phyloP scores from a whole-genome alignment of 2,797 vertebrate genomes.

The Pangasius krempfi region DNA sequence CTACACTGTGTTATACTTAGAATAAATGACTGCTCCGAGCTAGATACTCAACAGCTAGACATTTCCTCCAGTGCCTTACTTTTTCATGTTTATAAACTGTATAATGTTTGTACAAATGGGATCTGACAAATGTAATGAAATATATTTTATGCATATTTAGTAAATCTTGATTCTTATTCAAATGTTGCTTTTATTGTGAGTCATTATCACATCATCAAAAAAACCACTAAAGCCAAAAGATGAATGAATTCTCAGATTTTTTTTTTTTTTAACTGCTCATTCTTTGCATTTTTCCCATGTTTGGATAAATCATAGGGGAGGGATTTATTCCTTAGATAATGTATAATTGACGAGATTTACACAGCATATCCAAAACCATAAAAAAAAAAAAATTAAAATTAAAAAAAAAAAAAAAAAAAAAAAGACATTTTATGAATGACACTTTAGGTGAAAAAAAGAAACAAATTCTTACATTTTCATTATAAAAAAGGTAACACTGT shows the following conservation, averaged over 20 bases:
- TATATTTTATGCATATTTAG: slow-evolving; percentile 47
- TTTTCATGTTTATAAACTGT: slow-evolving; percentile 21
- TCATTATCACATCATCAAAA: neutral
- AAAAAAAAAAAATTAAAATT: too few relatives aligned
- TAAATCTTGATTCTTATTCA: slow-evolving; percentile 16
- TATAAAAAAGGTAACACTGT: slow-evolving; percentile 39
- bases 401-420: too few relatives aligned
- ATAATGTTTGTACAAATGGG: slow-evolving; percentile 48
- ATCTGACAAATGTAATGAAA: slow-evolving; percentile 48
- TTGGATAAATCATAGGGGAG: slow-evolving; percentile 38
- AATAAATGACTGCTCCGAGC: neutral
- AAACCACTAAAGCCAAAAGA: neutral
- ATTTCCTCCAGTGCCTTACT: slow-evolving; percentile 4
- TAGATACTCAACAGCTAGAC: neutral
- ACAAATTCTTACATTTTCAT: neutral
- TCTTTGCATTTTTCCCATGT: slow-evolving; percentile 38
- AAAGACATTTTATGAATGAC: slow-evolving; percentile 50
- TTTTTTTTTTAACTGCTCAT: slow-evolving; percentile 18
- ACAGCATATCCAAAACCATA: slow-evolving; percentile 54
- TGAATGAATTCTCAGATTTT: slow-evolving; percentile 3
- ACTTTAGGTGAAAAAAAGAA: slow-evolving; percentile 29
- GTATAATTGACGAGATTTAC: slow-evolving; percentile 31
- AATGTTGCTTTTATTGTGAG: neutral
- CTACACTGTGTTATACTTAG: slow-evolving; percentile 9
- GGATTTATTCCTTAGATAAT: slow-evolving; percentile 9